Base-by-base conservation (phyloP, 2,797 vertebrate genomes). In the Danio albolineatus region DNA sequence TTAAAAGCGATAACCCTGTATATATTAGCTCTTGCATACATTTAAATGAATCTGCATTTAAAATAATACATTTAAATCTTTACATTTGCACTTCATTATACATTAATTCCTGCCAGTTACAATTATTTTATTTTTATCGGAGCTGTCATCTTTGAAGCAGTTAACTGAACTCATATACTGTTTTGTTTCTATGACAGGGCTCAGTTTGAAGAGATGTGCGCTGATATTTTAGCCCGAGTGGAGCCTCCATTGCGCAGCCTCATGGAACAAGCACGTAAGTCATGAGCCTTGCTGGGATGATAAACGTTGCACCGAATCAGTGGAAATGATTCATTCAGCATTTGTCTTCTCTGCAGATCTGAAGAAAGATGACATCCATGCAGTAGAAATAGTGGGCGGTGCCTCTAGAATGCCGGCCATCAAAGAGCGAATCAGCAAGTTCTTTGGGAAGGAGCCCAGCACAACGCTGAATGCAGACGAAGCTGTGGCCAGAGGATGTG, bases 381-480 rank as follows among this genome's bases (percentile, higher is more conserved):
- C 96, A 2, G 97, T 99, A 62, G 98, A 99, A 90, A 97, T 99
- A 60, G 95, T 99, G 85, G 98, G 98, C 60, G 98, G 96, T 4
- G 95, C 96, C 14, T 97, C 96, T 71, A 94, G 97, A 89, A 98
- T 97, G 72, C 97, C 98, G 4, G 91, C 96, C 54, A 91, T 99
- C 21, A 99, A 99, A 91, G 98, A 99, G 87, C 92, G 95, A 86
- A 96, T 99, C 90, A 91, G 93, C 88, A 98, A 95, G 89, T 97
- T 96, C 90, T 99, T 99, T 77, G 95, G 96, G 82, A 99, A 99
- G 91, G 97, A 99, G 90, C 89, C 97, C 89, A 99, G 95, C 89
- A 99, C 96, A 0, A 99, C 98, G n/a, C 86, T 99, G 86, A 99
- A 99, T 59, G 96, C 97, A 4, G 98, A 99, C 13, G 98, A 99